A percentile compares a stretch with the other conserved stretches of the same genome.
phyloP scores from a whole-genome alignment of 1,140 invertebrate species.

The Druon quercuslanigerum region DNA sequence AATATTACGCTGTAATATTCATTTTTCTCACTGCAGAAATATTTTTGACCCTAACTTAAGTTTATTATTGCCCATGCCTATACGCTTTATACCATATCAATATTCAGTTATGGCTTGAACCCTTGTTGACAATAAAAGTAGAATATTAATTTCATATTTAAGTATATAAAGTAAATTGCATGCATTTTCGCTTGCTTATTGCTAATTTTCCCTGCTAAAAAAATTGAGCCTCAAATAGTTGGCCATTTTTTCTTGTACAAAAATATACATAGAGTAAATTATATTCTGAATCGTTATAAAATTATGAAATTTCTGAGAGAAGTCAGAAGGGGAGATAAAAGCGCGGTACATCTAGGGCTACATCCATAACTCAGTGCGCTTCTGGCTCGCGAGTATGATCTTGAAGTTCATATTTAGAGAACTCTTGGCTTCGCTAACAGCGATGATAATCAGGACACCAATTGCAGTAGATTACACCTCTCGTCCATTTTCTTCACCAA shows the following conservation, averaged over 20 bases:
- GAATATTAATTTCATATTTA: not conserved
- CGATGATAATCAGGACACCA: too few relatives aligned
- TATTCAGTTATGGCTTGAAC: not conserved
- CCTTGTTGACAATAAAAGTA: not conserved
- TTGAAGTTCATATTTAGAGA: too few relatives aligned
- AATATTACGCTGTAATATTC: not conserved
- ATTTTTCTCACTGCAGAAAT: constrained; percentile 15
- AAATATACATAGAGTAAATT: not conserved
- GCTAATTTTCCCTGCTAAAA: not conserved
- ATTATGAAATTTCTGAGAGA: too few relatives aligned
- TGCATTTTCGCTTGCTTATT: constrained; percentile 25
- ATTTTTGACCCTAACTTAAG: not conserved
- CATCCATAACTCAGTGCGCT: too few relatives aligned
- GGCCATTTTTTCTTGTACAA: not conserved
- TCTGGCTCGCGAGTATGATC: too few relatives aligned
- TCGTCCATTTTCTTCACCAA: too few relatives aligned
- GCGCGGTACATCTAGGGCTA: too few relatives aligned
- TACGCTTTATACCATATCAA: constrained; percentile 3
- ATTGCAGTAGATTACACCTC: too few relatives aligned
- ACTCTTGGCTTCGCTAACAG: too few relatives aligned
- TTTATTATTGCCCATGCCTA: not conserved
- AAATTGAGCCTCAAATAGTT: not conserved
- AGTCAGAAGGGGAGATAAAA: too few relatives aligned
- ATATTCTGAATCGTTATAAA: too few relatives aligned
- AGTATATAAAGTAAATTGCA: constrained; percentile 9